Conservation (phyloP, 30 jellyfish, hydroid and myxozoan genomes). For the Aurelia sp. region DNA sequence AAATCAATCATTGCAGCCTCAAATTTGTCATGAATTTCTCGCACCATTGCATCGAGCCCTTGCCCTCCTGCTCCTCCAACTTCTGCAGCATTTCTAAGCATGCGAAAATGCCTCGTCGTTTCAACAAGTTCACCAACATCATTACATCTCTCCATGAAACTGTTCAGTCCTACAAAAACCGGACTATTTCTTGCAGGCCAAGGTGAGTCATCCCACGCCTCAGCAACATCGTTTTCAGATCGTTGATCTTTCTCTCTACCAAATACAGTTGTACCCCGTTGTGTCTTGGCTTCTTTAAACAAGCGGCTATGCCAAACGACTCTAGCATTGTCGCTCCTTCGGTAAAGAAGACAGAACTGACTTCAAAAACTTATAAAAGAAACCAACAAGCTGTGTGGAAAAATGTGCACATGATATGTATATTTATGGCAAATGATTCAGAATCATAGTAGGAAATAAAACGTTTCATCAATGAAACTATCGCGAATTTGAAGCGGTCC, state of each 20-base stretch:
- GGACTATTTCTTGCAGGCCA: constrained; percentile 89
- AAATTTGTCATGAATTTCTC: constrained; percentile 71
- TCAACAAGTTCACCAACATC: constrained; percentile 84
- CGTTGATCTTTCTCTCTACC: constrained; percentile 54
- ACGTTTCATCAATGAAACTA: too few species aligned
- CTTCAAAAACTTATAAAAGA: too few species aligned
- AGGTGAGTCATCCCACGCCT: constrained; percentile 81
- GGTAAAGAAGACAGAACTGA: background rate
- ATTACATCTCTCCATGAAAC: constrained; percentile 86
- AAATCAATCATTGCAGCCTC: constrained; percentile 63
- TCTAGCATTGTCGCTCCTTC: constrained; percentile 69
- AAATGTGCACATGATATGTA: too few species aligned
- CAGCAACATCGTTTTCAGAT: constrained; percentile 19
- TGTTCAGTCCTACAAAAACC: constrained; percentile 64
- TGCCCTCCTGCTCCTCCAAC: constrained; percentile 86
- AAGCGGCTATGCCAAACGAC: constrained; percentile 85
- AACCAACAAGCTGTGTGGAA: too few species aligned
- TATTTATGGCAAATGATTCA: too few species aligned
- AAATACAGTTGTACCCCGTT: constrained; percentile 64
- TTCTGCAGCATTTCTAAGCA: constrained; percentile 72
- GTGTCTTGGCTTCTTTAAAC: constrained; percentile 73
- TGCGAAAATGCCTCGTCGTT: constrained; percentile 72
- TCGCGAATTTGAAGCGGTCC: too few species aligned
- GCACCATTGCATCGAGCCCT: constrained; percentile 76
- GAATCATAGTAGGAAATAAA: too few species aligned